Evolutionary conservation across 1,140 invertebrate genomes (phyloP).

Genomic region (Procambarus clarkii): DNA sequence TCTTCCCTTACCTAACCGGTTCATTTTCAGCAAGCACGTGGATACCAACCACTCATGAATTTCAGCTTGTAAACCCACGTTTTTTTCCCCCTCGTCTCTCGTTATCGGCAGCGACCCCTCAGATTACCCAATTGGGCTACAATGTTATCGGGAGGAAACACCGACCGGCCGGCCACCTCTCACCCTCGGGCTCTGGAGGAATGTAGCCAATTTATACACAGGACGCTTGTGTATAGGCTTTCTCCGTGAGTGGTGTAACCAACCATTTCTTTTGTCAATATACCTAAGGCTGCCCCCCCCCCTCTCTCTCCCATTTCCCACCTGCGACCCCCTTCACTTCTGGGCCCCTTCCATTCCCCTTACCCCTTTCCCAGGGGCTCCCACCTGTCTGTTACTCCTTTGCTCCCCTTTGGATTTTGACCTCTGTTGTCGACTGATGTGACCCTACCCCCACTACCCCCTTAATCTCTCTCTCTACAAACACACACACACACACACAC

Average conservation of each 20-base stretch:
- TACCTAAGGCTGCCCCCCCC: neutral
- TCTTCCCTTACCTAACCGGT: neutral
- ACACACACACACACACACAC: too few species aligned
- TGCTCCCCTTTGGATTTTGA: too few species aligned
- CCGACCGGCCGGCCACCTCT: neutral
- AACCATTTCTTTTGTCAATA: conserved; percentile 49
- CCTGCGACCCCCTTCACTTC: neutral
- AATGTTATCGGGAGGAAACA: conserved; percentile 48
- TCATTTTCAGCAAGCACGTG: too few species aligned
- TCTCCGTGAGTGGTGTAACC: conserved; percentile 31
- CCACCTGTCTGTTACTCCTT: too few species aligned
- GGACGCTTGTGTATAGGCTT: conserved; percentile 15
- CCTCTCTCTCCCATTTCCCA: neutral
- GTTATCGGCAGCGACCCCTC: neutral
- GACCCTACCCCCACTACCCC: too few species aligned
- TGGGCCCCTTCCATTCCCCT: too few species aligned
- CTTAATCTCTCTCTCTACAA: too few species aligned
- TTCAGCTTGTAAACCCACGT: neutral
- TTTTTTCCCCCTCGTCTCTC: neutral
- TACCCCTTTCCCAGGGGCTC: too few species aligned
- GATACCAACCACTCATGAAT: neutral
- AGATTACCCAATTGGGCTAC: conserved; percentile 42
- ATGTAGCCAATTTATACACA: conserved; percentile 36
- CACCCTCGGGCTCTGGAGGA: neutral
- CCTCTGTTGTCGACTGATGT: too few species aligned